Evolutionary conservation across 2,113 vertebrate genomes (phyloP), one percentile per base, ranked within the genome.

Genomic region (Zosterops pallidus): DNA sequence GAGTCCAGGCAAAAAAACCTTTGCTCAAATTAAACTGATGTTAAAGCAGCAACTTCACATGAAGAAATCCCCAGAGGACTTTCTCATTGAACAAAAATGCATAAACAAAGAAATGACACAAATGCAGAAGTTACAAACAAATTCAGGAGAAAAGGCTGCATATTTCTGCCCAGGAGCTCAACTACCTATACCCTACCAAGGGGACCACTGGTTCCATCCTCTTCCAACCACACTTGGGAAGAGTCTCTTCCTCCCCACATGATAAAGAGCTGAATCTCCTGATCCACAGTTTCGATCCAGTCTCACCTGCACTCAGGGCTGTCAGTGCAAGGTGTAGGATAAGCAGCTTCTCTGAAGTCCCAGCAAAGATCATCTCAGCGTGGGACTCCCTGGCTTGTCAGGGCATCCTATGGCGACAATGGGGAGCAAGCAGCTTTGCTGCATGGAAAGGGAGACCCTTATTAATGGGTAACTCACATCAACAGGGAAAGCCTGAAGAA

Each of bases 221-320:
- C 53, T 33, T 33, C 53, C 31, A 33, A 20, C 29, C 29, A 50
- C 25, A 18, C 17, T 3, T 19, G 57, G 31, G 35, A 31, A 49
- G 64, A 81, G 23, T n/a, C 11, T 78, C 49, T 65, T 74, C 23
- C 31, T 28, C 25, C 16, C 31, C 18, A 9, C 2, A 3, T 0
- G 1, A n/a, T 22, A n/a, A 77, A 81, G 47, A 82, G 25, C 47
- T 87, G 50, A 37, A 42, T 79, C 53, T 74, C 21, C 0, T 21
- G 33, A n/a, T 29, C 37, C 37, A 12, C 21, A 15, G 42, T 19
- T 46, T 67, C 0, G 0, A 2, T 10, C 1, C 1, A 41, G 23
- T 35, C 25, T 59, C 35, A 25, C 49, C 46, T 60, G n/a, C 59
- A n/a, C 1, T 0, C 46, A 14, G 75, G 10, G 6, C 50, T 39